phyloP scores from a whole-genome alignment of 2,113 vertebrate species.

The Peromyscus polionotus region DNA sequence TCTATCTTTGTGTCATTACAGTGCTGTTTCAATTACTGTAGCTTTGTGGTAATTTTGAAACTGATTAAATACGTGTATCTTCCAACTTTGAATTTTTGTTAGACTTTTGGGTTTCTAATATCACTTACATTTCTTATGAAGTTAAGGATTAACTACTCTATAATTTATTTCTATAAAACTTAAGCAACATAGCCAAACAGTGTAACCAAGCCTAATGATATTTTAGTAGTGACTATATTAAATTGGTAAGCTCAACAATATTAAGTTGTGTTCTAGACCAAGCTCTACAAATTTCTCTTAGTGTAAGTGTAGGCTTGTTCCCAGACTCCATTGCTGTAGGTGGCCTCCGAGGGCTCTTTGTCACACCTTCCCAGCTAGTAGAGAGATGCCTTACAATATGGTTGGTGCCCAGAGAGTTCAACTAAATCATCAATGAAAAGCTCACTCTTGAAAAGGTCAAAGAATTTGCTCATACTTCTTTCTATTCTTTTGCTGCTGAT shows the following conservation, averaged over 20 bases:
- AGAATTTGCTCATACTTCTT: background rate
- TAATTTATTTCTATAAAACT: background rate
- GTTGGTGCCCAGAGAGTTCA: background rate
- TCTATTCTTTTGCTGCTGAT: background rate
- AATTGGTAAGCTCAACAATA: background rate
- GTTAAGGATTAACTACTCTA: background rate
- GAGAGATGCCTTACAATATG: background rate
- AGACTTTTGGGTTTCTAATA: background rate
- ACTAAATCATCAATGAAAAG: background rate
- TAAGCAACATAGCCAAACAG: background rate
- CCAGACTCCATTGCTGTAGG: background rate
- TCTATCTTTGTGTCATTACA: background rate
- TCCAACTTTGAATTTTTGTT: background rate
- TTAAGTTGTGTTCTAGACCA: background rate
- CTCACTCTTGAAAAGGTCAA: background rate
- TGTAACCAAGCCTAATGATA: background rate
- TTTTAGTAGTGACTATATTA: background rate
- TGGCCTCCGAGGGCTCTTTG: background rate
- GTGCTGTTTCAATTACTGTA: background rate
- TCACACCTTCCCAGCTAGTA: background rate
- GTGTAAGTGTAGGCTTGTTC: background rate
- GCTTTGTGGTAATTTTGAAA: background rate
- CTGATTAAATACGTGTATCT: background rate
- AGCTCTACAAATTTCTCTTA: background rate
- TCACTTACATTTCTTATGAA: background rate